Evolutionary conservation across 2,113 vertebrate genomes (phyloP), one percentile per base, ranked within the genome.

Genomic region (Prionailurus viverrinus): DNA sequence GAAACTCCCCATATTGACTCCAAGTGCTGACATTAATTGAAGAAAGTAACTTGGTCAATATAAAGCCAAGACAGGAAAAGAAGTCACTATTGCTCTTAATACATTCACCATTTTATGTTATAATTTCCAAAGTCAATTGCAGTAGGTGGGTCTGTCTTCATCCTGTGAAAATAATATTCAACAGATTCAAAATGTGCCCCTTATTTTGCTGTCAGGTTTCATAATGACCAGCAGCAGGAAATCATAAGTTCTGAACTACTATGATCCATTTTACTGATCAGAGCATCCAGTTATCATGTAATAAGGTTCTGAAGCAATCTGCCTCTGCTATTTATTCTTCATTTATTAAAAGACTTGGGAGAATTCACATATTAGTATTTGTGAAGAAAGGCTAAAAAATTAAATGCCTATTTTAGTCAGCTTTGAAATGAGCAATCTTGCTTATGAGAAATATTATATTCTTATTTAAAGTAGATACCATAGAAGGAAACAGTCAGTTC

Each of bases 11-110:
- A 71, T 39, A 78, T 48, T 61, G 27, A 93, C 61, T 91, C 41
- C 61, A 97, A 84, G 13, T 58, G 13, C 15, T 61, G 18, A 7
- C 95, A 85, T 53, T 89, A 89, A 97, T 92, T 86, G 80, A 87
- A 89, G 74, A 95, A 95, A 88, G 65, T 89, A 78, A 82, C 18
- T 84, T 69, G 39, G 74, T 94, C 55, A 41, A 80, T 95, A 84
- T 16, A 79, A 97, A 90, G 71, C 48, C 13, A 63, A 87, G 84
- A 80, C 27, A 79, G 48, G 68, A 85, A 92, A 90, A 95, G 25
- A 89, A 14, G 25, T 91, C 66, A 89, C 53, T 68, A n/a, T 73
- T 81, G 83, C 63, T 76, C 63, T 80, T 94, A 94, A 66, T 85
- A 45, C 3, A 33, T 33, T 65, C 33, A 88, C 53, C 4, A 14